Evolutionary conservation across 2,888 invertebrate species (phyloP).

Genomic region (Stegophylla sp.): DNA sequence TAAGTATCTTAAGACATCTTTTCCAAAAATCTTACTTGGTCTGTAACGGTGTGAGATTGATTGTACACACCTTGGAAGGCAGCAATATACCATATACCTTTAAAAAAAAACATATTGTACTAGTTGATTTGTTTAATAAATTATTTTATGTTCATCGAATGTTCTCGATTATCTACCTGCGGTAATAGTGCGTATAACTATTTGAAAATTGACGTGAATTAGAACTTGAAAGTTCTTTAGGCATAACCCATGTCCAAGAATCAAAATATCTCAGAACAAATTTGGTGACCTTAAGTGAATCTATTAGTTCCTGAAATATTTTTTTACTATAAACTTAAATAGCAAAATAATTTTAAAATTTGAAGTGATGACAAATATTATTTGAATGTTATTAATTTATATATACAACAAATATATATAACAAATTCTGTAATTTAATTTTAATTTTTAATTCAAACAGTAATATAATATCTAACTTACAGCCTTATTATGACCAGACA

Average conservation of each 20-base stretch:
- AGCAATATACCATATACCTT: too few relatives aligned
- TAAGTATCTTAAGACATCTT: too few relatives aligned
- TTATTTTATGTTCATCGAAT: too few relatives aligned
- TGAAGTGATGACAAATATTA: too few relatives aligned
- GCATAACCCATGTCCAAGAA: constrained; percentile 5
- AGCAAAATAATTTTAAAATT: too few relatives aligned
- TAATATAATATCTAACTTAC: background rate
- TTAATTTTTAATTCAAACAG: background rate
- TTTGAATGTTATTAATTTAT: background rate
- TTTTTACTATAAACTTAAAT: background rate
- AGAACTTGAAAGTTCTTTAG: background rate
- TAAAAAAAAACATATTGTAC: too few relatives aligned
- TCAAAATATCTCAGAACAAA: constrained; percentile 7
- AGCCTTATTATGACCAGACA: background rate
- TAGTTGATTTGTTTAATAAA: too few relatives aligned
- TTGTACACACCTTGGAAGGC: too few relatives aligned
- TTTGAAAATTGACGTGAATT: background rate
- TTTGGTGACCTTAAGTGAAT: background rate
- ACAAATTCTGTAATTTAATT: background rate
- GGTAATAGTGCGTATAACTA: background rate
- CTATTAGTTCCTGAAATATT: background rate
- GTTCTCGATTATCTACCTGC: background rate
- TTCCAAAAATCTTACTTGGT: too few relatives aligned
- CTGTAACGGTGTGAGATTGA: too few relatives aligned
- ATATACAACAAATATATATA: background rate